Conservation (phyloP, 2,113 vertebrate genomes). For the Crotalus horridus region DNA sequence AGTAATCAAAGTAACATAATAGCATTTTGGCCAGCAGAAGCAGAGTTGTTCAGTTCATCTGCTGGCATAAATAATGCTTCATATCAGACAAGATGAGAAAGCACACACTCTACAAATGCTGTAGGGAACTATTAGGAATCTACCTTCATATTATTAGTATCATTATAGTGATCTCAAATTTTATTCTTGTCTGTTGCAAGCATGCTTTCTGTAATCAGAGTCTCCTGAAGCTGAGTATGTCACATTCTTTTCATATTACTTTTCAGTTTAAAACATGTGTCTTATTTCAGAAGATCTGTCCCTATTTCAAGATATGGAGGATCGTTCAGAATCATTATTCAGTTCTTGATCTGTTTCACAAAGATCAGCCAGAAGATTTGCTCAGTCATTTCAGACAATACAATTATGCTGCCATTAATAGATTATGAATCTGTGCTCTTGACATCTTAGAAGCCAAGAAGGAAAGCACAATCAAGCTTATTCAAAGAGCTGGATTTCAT, state of each 20-base stretch:
- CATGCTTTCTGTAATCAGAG: neutral
- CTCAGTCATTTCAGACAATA: neutral
- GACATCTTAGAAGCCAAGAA: neutral
- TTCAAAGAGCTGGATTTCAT: neutral
- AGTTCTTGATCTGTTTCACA: neutral
- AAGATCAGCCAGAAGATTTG: neutral
- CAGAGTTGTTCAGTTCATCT: slow-evolving; percentile 20
- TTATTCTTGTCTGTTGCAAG: neutral
- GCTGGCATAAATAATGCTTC: slow-evolving; percentile 14
- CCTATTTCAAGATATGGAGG: neutral
- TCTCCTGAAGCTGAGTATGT: neutral
- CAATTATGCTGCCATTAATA: neutral
- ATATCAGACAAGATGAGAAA: neutral
- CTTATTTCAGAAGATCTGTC: neutral
- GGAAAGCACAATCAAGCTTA: neutral
- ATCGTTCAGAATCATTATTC: neutral
- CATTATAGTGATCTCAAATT: neutral
- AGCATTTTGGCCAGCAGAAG: neutral
- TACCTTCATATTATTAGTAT: neutral
- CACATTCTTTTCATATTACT: neutral
- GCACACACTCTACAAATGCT: neutral
- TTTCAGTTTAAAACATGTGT: neutral
- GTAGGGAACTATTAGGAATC: neutral
- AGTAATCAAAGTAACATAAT: neutral
- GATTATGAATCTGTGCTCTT: neutral